Conservation (phyloP, 2,797 vertebrate genomes). For the Pantherophis alleghaniensis region DNA sequence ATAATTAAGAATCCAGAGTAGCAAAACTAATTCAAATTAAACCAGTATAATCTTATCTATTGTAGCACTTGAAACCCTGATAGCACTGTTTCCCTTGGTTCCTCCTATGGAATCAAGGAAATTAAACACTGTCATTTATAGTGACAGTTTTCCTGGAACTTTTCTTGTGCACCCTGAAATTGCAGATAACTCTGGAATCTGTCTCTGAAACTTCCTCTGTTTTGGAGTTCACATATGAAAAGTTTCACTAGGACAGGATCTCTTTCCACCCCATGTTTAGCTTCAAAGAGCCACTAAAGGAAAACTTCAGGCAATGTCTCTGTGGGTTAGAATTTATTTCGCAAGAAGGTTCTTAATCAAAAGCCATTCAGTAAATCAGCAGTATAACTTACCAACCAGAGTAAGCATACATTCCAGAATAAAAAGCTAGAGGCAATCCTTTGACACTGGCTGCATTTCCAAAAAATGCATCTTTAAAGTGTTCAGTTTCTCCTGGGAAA, state of each 20-base stretch:
- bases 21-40: not conserved
- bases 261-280: not conserved
- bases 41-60: not conserved
- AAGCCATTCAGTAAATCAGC: not conserved
- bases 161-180: not conserved
- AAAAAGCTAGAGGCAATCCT: constrained; percentile 91
- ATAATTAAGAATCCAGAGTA: not conserved
- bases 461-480: constrained; percentile 90
- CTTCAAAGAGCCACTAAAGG: not conserved
- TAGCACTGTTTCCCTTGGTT: not conserved
- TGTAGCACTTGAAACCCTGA: not conserved
- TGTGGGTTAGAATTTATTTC: not conserved
- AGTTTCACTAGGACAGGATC: not conserved
- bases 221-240: not conserved
- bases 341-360: not conserved
- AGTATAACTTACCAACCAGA: constrained; percentile 86
- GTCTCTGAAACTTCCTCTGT: too few relatives aligned
- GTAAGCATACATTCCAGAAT: constrained; percentile 97
- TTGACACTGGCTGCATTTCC: constrained; percentile 77
- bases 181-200: not conserved
- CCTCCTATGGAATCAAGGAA: not conserved
- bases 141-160: not conserved
- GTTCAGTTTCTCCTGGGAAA: constrained; percentile 81
- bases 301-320: not conserved
- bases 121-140: not conserved